These are phyloP conservation scores for Hirundichthys speculiger DNA, from an alignment of 2,113 vertebrate species.

Conservation along the genomic window DNA sequence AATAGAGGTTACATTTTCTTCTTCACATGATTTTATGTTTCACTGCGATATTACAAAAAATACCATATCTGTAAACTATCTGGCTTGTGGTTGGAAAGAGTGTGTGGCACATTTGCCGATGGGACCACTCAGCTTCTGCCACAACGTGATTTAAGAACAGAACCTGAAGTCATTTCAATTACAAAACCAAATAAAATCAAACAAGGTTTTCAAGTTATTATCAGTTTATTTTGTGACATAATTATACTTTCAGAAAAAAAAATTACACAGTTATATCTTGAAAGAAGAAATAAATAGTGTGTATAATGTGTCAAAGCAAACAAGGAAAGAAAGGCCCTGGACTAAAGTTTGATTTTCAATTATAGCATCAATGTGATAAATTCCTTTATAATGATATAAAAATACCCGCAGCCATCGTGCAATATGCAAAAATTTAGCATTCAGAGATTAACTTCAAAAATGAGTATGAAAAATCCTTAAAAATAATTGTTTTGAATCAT, in stretches of 20 bases:
- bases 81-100: conserved; percentile 20
- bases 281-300: conserved; percentile 41
- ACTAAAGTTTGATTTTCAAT: too few relatives aligned
- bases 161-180: conserved; percentile 20
- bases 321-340: neutral
- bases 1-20: neutral
- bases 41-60: neutral
- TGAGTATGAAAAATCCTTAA: too few relatives aligned
- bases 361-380: too few relatives aligned
- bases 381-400: too few relatives aligned
- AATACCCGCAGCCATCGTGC: too few relatives aligned
- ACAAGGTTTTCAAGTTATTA: neutral
- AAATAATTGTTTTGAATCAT: too few relatives aligned
- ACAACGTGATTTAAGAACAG: neutral
- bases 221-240: conserved; percentile 36
- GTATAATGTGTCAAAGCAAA: conserved; percentile 8
- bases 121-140: conserved; percentile 29
- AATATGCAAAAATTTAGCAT: too few relatives aligned
- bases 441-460: too few relatives aligned
- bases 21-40: neutral
- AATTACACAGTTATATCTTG: neutral
- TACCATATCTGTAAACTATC: neutral
- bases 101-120: conserved; percentile 9
- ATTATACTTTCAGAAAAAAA: conserved; percentile 13
- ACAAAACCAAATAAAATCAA: neutral